phyloP scores from a whole-genome alignment of 2,888 invertebrate species.

The Drosophila ustulata region DNA sequence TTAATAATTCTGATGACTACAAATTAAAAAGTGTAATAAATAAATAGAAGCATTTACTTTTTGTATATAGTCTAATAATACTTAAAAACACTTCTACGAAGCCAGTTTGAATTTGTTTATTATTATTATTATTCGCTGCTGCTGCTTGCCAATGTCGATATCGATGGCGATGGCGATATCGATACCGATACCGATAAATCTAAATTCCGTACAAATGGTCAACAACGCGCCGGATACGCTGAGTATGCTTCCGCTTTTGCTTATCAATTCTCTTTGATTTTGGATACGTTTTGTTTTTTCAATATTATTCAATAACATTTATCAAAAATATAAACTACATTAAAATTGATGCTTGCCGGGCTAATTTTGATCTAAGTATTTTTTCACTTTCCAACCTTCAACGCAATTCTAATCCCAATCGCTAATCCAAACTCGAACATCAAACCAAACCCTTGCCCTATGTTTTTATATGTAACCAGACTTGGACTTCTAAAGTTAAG shows the following conservation, averaged over 20 bases:
- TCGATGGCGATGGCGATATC: conserved; percentile 9
- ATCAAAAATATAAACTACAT: conserved; percentile 84
- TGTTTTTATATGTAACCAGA: conserved; percentile 33
- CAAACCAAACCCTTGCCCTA: conserved; percentile 48
- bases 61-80: conserved; percentile 73
- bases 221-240: conserved; percentile 55
- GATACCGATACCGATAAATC: conserved; percentile 39
- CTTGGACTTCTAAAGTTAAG: conserved; percentile 52
- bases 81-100: conserved; percentile 81
- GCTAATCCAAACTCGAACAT: conserved; percentile 35
- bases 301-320: conserved; percentile 79
- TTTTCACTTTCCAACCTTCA: conserved; percentile 28
- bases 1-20: conserved; percentile 40
- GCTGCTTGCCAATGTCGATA: conserved; percentile 22
- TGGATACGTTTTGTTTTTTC: conserved; percentile 22
- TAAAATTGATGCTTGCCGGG: conserved; percentile 65
- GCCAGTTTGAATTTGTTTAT: conserved; percentile 74
- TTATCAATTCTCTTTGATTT: conserved; percentile 49
- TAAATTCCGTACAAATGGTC: conserved; percentile 74
- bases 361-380: conserved; percentile 15
- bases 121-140: conserved; percentile 56
- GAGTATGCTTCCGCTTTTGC: conserved; percentile 38
- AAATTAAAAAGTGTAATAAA: conserved; percentile 32
- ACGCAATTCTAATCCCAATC: conserved; percentile 25
- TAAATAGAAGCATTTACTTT: conserved; percentile 40